These are phyloP conservation scores for Himalopsyche japonica DNA, from an alignment of 2,888 invertebrate species.

Conservation along the genomic window DNA sequence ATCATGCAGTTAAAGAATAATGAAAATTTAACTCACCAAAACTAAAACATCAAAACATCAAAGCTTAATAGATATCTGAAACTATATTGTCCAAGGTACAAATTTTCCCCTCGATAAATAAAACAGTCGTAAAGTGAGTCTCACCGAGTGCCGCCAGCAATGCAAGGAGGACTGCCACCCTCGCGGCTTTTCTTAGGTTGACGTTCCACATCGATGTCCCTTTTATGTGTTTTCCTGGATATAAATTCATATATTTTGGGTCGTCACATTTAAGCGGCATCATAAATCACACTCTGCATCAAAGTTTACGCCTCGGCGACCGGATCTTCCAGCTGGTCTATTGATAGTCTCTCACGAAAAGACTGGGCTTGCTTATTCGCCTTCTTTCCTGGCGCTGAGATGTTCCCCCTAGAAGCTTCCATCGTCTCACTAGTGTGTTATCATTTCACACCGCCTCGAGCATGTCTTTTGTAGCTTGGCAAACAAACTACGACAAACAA, in stretches of 20 bases:
- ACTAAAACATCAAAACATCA: not conserved
- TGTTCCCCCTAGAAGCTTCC: not conserved
- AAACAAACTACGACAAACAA: not conserved
- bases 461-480: not conserved
- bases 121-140: conserved; percentile 24
- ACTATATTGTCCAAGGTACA: not conserved
- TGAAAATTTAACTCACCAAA: not conserved
- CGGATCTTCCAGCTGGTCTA: not conserved
- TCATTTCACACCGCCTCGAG: not conserved
- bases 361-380: not conserved
- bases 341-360: not conserved
- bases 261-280: conserved; percentile 24
- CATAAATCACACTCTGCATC: conserved; percentile 20
- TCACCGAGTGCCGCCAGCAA: conserved; percentile 28
- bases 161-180: conserved; percentile 8
- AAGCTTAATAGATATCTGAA: not conserved
- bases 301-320: conserved; percentile 13
- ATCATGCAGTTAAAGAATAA: not conserved
- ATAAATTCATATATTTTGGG: conserved; percentile 5
- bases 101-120: conserved; percentile 18
- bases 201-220: conserved; percentile 14
- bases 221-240: conserved; percentile 12
- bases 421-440: not conserved
- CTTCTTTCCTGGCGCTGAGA: not conserved
- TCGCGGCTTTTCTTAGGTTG: not conserved